phyloP scores from a whole-genome alignment of 2,113 vertebrate genomes.

The Bettongia penicillata region DNA sequence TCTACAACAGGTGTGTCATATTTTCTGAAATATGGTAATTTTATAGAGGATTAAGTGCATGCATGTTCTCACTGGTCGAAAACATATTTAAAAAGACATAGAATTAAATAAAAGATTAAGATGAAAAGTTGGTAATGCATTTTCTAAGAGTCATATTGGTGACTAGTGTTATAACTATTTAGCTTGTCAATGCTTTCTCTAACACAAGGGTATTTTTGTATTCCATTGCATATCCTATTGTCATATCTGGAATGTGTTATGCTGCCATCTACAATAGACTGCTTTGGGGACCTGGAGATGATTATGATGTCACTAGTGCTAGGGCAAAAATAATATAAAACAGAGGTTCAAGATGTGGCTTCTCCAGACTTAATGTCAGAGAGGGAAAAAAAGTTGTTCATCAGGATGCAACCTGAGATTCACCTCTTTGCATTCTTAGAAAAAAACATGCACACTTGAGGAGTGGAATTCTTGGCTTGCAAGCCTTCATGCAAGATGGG shows the following conservation, averaged over 20 bases:
- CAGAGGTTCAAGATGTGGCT: constrained; percentile 70
- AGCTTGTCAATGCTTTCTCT: constrained; percentile 67
- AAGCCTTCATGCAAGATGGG: constrained; percentile 9
- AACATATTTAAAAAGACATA: constrained; percentile 67
- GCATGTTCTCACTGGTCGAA: constrained; percentile 75
- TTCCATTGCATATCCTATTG: constrained; percentile 58
- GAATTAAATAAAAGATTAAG: constrained; percentile 72
- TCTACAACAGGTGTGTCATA: constrained; percentile 80
- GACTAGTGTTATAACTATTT: constrained; percentile 66
- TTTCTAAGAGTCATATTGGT: constrained; percentile 68
- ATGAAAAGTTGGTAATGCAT: constrained; percentile 74
- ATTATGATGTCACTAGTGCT: constrained; percentile 72
- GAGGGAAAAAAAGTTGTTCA: constrained; percentile 63
- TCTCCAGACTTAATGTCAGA: constrained; percentile 66
- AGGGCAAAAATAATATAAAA: constrained; percentile 67
- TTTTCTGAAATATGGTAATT: constrained; percentile 79
- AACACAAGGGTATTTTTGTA: constrained; percentile 66
- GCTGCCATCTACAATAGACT: constrained; percentile 68
- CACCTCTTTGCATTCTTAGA: constrained; percentile 68
- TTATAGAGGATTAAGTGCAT: constrained; percentile 76
- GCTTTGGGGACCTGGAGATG: constrained; percentile 74
- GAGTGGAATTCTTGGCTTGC: constrained; percentile 20
- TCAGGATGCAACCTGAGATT: constrained; percentile 68
- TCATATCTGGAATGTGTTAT: constrained; percentile 72
- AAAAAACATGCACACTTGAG: constrained; percentile 53